These are phyloP conservation scores for Colaptes auratus DNA, from an alignment of 2,113 vertebrate genomes.

Conservation along the genomic window DNA sequence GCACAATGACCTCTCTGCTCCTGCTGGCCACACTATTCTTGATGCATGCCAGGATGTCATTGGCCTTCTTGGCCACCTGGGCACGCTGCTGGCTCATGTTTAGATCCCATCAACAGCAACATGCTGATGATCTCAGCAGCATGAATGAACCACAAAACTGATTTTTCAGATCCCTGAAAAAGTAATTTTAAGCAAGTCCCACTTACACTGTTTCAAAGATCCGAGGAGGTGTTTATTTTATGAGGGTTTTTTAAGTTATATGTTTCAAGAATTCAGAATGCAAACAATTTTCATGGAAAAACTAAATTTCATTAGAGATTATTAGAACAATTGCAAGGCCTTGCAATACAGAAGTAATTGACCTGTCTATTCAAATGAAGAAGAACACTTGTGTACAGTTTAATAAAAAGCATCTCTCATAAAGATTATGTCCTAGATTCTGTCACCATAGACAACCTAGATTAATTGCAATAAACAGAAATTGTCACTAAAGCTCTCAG, in stretches of 20 bases:
- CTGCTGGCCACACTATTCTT: no score
- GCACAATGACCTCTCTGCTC: no score
- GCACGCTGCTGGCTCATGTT: background rate
- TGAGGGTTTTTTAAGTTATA: background rate
- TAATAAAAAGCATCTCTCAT: constrained; percentile 42
- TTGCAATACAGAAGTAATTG: background rate
- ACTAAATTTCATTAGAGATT: constrained; percentile 10
- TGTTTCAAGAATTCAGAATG: background rate
- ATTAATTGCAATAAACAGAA: constrained; percentile 78
- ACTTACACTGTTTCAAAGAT: background rate
- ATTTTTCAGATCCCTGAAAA: background rate
- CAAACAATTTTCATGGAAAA: background rate
- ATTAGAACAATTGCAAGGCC: constrained; percentile 4
- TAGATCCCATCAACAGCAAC: background rate
- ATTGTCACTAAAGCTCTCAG: constrained; percentile 74
- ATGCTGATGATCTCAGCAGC: background rate
- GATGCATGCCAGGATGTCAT: no score
- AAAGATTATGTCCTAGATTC: constrained; percentile 50
- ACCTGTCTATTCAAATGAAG: background rate
- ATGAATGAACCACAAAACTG: background rate
- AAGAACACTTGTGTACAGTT: constrained; percentile 7
- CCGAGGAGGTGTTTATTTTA: constrained; percentile 5
- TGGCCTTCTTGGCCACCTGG: no score
- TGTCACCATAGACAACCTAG: constrained; percentile 55
- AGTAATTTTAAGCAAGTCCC: background rate